Percentiles rank a stretch among this genome's conserved stretches.
Evolutionary conservation across 2,797 vertebrate genomes (phyloP).

Genomic region (Simalia tracyae): DNA sequence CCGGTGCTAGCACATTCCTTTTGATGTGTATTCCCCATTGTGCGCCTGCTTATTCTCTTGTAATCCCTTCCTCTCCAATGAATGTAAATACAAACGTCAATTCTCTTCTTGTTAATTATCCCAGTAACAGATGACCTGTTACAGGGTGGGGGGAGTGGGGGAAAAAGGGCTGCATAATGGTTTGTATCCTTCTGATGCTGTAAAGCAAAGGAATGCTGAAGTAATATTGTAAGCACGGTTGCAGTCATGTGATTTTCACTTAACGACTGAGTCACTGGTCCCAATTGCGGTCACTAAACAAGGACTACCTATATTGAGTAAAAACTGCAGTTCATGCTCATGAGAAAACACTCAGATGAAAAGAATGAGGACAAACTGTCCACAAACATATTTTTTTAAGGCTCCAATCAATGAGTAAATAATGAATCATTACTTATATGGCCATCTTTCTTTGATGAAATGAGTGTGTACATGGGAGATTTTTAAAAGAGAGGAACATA

Average conservation of each 20-base stretch:
- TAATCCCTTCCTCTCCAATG: neutral
- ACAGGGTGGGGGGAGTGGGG: neutral
- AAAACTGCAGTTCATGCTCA: neutral
- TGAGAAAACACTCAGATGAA: neutral
- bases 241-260: neutral
- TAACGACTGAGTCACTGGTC: neutral
- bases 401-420: neutral
- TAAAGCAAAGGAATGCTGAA: neutral
- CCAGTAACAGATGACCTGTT: neutral
- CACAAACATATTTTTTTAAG: neutral
- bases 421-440: neutral
- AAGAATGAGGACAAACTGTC: neutral
- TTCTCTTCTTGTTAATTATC: neutral
- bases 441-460: neutral
- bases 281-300: neutral
- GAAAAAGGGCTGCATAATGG: neutral
- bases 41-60: neutral
- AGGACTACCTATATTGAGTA: neutral
- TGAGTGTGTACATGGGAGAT: neutral
- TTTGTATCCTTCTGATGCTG: neutral
- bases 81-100: neutral
- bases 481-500: neutral
- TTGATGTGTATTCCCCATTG: neutral
- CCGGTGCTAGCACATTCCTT: neutral
- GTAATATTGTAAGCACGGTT: neutral